Evolutionary conservation across 2,797 vertebrate species (phyloP).

Genomic region (Crocidura indochinensis): DNA sequence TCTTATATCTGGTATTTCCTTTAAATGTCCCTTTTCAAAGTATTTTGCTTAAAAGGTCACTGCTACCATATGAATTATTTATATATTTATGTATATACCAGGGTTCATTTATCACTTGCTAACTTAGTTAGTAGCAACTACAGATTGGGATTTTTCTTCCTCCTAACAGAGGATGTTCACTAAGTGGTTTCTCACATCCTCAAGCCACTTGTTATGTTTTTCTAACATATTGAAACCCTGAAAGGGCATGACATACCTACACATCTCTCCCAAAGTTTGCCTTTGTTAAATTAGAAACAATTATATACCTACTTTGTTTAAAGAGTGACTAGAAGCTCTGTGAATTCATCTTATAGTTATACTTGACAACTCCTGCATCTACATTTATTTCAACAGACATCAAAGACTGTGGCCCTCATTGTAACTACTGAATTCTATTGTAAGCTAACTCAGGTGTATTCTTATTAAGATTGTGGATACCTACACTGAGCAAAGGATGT

Average conservation of each 20-base stretch:
- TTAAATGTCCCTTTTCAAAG: not conserved
- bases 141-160: not conserved
- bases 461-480: not conserved
- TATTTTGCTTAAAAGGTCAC: conserved; percentile 18
- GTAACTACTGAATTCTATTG: not conserved
- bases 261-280: not conserved
- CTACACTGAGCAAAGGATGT: not conserved
- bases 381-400: not conserved
- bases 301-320: not conserved
- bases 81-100: rapidly evolving
- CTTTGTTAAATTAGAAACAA: conserved; percentile 49
- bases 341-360: not conserved
- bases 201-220: not conserved
- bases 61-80: not conserved
- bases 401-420: not conserved
- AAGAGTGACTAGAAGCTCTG: not conserved
- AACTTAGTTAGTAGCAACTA: no score
- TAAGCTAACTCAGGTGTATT: not conserved
- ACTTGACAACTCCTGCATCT: not conserved
- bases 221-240: no score
- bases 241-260: not conserved
- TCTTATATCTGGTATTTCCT: not conserved
- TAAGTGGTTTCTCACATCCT: no score
- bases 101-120: not conserved
- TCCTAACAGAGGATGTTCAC: no score